Base-by-base conservation (phyloP, 2,888 invertebrate genomes). In the Melanchra persicariae region DNA sequence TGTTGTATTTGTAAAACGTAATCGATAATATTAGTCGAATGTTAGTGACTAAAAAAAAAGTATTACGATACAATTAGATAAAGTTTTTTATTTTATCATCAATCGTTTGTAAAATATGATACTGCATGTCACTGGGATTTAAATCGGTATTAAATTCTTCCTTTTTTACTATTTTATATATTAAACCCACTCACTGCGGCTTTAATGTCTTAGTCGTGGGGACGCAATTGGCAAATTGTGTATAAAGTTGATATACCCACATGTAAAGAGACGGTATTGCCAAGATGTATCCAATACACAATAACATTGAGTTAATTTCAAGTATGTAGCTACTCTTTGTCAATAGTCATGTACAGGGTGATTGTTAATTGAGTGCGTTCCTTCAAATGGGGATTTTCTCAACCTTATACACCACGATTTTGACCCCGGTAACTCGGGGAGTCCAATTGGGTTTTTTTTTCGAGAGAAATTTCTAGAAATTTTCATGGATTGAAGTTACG, bases 41-140 rank as follows among this genome's bases (percentile, higher is more conserved):
- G 2, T 30, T 5, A 43, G 2, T 54, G 24, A 15, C 22, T 45
- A n/a, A 24, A 26, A 9, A 65, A 40, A 1, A 30, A 26, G 2
- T 43, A 43, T 3, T 17, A 24, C 43, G 15, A 37, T 37, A 73
- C 30, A 24, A 49, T 24, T 10, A 51, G 2, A 43, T 43, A n/a
- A 8, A 34, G 2, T 34, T 57, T 49, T 10, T 1, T 54, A 40
- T 24, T 59, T 58, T 49, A 17, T 59, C 24, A 26, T 51, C 2
- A 37, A 51, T 72, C 0, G 65, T 74, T 73, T 67, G 34, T n/a
- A 60, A 34, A 37, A 61, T 49, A 40, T 0, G 19, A 22, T 47
- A 49, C 12, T 77, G 78, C 77, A 77, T 62, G 61, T 7, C 52
- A 30, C 34, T 51, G 51, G 24, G 40, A 2, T 10, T 77, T 57